Percentiles rank a stretch among this genome's conserved stretches.
Evolutionary conservation across 2,888 invertebrate genomes (phyloP).

Genomic region (Phalera bucephala): DNA sequence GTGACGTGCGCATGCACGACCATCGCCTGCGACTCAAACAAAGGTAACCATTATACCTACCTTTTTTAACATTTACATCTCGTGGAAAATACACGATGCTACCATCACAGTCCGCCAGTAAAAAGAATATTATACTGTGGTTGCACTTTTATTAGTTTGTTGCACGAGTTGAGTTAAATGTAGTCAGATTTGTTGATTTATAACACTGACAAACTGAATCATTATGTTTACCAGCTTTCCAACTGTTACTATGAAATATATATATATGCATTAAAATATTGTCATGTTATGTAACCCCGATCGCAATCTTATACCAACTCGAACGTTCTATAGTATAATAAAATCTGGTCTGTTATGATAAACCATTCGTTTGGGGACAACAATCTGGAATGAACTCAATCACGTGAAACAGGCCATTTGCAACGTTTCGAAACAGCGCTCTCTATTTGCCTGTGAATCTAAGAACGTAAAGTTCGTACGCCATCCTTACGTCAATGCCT

Average conservation of each 20-base stretch:
- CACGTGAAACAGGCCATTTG: conserved; percentile 1
- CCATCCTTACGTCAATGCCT: conserved; percentile 31
- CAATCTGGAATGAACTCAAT: conserved; percentile 1
- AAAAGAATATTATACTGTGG: background rate
- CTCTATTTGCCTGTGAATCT: conserved; percentile 17
- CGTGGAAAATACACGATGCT: background rate
- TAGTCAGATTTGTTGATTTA: background rate
- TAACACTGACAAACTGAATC: too few species aligned
- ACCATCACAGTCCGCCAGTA: background rate
- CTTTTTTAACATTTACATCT: conserved; percentile 1
- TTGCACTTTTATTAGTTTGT: background rate
- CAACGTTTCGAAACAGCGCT: conserved; percentile 1
- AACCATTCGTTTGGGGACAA: background rate
- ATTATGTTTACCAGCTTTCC: too few species aligned
- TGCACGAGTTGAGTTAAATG: background rate
- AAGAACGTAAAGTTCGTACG: conserved; percentile 24
- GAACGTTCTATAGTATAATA: background rate
- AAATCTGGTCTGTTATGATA: background rate
- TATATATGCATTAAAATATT: too few species aligned
- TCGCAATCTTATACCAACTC: too few species aligned
- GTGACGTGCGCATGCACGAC: conserved; percentile 94
- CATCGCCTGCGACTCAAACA: conserved; percentile 94
- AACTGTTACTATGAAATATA: too few species aligned
- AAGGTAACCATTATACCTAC: conserved; percentile 82
- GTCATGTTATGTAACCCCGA: too few species aligned